A percentile compares a stretch with the other conserved stretches of the same genome.
phyloP scores from a whole-genome alignment of 1,140 invertebrate species.

The Pomacea maculata region DNA sequence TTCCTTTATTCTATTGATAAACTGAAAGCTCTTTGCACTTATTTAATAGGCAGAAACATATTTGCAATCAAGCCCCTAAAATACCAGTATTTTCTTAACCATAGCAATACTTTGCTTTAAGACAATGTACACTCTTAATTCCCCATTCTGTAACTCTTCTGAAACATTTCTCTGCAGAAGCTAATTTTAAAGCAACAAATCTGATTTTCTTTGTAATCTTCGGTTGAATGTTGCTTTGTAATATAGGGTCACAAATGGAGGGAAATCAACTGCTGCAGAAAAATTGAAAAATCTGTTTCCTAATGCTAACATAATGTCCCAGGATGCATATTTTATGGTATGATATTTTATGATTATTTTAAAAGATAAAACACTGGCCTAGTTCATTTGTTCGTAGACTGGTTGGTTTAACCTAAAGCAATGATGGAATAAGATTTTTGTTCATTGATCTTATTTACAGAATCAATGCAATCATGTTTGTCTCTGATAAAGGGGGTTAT shows the following conservation, averaged over 20 bases:
- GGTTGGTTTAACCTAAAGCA: too few species aligned
- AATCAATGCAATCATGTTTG: too few species aligned
- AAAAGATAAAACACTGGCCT: neutral
- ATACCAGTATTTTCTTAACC: too few species aligned
- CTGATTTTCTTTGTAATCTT: neutral
- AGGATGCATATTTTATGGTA: slow-evolving; percentile 45
- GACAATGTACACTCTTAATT: too few species aligned
- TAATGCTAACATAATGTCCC: slow-evolving; percentile 30
- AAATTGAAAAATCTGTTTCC: slow-evolving; percentile 39
- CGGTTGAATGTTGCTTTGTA: neutral
- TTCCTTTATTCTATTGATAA: too few species aligned
- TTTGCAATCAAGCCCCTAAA: too few species aligned
- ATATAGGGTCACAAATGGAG: slow-evolving; percentile 50
- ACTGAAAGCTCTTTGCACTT: too few species aligned
- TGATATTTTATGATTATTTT: slow-evolving; percentile 1
- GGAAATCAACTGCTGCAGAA: slow-evolving; percentile 43
- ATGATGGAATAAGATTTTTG: too few species aligned
- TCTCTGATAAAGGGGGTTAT: too few species aligned
- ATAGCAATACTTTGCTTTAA: too few species aligned
- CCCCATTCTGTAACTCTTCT: neutral
- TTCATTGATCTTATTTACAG: too few species aligned
- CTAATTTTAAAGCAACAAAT: neutral
- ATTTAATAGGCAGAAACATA: too few species aligned
- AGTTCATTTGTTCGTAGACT: neutral
- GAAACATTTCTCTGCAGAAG: neutral